These are phyloP conservation scores for Montipora sp. DNA, from an alignment of 64 coral and sea anemone genomes.

Conservation along the genomic window DNA sequence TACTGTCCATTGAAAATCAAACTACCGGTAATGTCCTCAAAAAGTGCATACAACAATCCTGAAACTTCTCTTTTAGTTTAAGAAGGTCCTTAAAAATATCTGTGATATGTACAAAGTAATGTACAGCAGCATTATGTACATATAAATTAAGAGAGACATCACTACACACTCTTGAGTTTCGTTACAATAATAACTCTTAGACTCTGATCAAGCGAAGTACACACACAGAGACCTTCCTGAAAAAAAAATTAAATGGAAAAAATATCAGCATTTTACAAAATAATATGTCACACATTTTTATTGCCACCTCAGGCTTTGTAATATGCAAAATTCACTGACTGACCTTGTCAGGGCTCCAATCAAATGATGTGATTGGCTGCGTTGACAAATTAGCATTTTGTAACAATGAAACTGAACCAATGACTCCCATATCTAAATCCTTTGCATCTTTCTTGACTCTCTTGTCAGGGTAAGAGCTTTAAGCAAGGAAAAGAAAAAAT, in stretches of 20 bases:
- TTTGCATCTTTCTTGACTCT: constrained; percentile 90
- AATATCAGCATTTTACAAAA: not conserved
- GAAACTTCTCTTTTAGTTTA: no score
- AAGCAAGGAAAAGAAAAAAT: not conserved
- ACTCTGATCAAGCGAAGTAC: constrained; percentile 84
- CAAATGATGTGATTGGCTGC: constrained; percentile 89
- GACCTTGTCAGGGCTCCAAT: constrained; percentile 99
- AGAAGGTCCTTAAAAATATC: no score
- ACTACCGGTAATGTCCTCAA: no score
- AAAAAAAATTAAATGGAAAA: not conserved
- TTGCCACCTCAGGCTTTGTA: not conserved
- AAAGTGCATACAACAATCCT: no score
- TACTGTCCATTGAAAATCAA: no score
- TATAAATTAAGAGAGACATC: no score
- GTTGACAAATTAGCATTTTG: constrained; percentile 95
- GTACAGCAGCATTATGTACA: not conserved
- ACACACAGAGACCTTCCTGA: constrained; percentile 77
- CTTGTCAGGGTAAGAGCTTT: constrained; percentile 92
- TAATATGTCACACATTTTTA: no score
- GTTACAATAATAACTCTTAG: constrained; percentile 80
- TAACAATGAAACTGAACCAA: constrained; percentile 86
- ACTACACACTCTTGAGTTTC: constrained; percentile 72
- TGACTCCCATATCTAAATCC: constrained; percentile 86
- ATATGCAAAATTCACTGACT: not conserved
- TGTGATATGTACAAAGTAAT: not conserved